phyloP scores from a whole-genome alignment of 2,113 vertebrate genomes.

The Butorides virescens region DNA sequence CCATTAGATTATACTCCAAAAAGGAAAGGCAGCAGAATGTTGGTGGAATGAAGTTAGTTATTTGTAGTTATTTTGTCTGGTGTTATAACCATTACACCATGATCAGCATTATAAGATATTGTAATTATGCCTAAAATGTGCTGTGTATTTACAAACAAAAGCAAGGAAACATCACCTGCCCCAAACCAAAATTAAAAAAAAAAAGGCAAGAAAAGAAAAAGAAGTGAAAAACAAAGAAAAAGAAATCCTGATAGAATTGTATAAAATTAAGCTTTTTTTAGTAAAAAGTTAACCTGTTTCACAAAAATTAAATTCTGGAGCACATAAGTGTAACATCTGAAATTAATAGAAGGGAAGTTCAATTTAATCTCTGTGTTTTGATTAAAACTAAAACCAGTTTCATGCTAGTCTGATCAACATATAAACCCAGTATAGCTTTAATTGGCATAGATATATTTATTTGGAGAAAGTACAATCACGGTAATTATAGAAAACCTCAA shows the following conservation, averaged over 20 bases:
- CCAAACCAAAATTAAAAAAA: not conserved
- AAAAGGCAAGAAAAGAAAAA: not conserved
- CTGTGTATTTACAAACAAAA: not conserved
- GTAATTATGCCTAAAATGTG: not conserved
- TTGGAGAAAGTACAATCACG: conserved; percentile 57
- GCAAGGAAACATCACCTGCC: not conserved
- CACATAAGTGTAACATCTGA: conserved; percentile 25
- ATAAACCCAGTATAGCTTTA: conserved; percentile 53
- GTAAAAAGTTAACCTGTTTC: conserved; percentile 37
- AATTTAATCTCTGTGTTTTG: conserved; percentile 61
- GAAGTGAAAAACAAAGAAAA: not conserved
- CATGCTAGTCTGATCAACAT: conserved; percentile 59
- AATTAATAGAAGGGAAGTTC: conserved; percentile 47
- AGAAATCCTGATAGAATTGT: not conserved
- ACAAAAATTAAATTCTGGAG: conserved; percentile 39
- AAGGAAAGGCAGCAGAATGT: not conserved
- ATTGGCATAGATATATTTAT: conserved; percentile 54
- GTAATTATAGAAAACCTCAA: conserved; percentile 66
- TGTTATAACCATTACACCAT: not conserved
- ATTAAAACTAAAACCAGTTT: conserved; percentile 61
- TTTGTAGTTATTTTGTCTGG: not conserved
- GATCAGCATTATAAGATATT: not conserved
- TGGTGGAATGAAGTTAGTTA: not conserved
- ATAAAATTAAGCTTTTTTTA: not conserved
- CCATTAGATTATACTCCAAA: not conserved